These are phyloP conservation scores for Cricetomys ansorgei DNA, from an alignment of 2,113 vertebrate genomes.

Conservation along the genomic window DNA sequence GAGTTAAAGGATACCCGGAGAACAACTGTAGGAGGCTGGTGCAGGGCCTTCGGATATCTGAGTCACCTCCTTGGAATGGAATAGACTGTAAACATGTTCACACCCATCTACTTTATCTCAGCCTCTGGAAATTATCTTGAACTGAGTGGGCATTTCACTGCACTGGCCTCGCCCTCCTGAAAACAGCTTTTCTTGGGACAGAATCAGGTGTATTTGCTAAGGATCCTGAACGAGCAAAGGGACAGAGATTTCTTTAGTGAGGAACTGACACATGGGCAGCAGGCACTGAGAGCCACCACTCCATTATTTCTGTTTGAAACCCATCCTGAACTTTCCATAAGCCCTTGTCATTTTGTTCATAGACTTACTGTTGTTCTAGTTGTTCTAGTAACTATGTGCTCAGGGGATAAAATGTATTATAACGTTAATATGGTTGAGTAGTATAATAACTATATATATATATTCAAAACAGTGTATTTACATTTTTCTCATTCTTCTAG, in stretches of 20 bases:
- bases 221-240: background rate
- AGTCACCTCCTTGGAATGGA: conserved; percentile 69
- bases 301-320: background rate
- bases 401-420: background rate
- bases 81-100: background rate
- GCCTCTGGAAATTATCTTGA: conserved; percentile 35
- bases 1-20: conserved; percentile 62
- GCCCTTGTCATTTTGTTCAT: background rate
- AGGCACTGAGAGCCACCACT: background rate
- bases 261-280: background rate
- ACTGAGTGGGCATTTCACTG: conserved; percentile 14
- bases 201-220: background rate
- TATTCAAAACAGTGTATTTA: conserved; percentile 7
- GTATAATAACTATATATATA: background rate
- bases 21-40: conserved; percentile 45
- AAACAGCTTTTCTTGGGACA: background rate
- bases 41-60: conserved; percentile 29
- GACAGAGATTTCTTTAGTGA: background rate
- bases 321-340: background rate
- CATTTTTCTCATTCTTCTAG: conserved; percentile 31
- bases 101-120: background rate
- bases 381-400: background rate
- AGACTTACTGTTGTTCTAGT: background rate
- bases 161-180: background rate
- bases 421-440: background rate